Evolutionary conservation across 2,113 vertebrate genomes (phyloP).

Genomic region (human): GRCh38 chr1:77980001-77980500

Average conservation of each 20-base stretch:
- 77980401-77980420: background rate
- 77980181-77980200: background rate
- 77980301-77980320: background rate
- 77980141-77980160: too few relatives aligned
- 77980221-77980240: background rate
- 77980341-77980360: too few relatives aligned
- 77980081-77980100: too few relatives aligned
- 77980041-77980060: too few relatives aligned
- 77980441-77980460: background rate
- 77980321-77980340: background rate
- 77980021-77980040: too few relatives aligned
- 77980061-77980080: too few relatives aligned
- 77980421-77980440: background rate
- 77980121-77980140: too few relatives aligned
- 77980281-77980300: background rate
- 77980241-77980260: background rate
- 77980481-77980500: background rate
- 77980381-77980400: background rate
- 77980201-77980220: background rate
- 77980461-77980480: background rate
- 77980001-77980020: too few relatives aligned
- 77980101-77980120: too few relatives aligned
- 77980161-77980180: too few relatives aligned
- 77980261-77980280: background rate
- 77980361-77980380: background rate